Conservation (phyloP, 2,797 vertebrate species). For the Darevskia mixta region DNA sequence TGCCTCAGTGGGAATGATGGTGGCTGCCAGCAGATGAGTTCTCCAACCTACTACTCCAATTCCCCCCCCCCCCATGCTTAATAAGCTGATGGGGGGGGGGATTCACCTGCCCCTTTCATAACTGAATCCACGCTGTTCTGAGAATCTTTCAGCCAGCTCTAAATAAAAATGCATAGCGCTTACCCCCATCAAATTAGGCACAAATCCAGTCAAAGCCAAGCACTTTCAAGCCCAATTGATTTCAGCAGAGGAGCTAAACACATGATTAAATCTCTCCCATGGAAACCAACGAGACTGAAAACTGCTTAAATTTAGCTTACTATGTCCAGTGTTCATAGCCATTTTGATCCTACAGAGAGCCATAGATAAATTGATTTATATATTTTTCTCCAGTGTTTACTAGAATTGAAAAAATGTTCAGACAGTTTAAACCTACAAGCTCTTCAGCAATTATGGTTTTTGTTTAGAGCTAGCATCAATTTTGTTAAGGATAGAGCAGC, state of each 20-base stretch:
- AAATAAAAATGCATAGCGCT: background rate
- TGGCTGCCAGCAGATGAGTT: background rate
- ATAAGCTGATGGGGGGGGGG: too few relatives aligned
- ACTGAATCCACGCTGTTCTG: background rate
- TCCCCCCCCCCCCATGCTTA: too few relatives aligned
- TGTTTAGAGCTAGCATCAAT: background rate
- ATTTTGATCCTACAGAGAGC: background rate
- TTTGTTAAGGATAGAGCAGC: background rate
- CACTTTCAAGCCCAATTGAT: background rate
- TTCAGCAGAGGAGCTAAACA: background rate
- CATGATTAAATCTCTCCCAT: too few relatives aligned
- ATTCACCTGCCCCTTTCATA: too few relatives aligned
- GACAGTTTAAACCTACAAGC: background rate
- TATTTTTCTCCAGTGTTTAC: background rate
- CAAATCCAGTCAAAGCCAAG: slow-evolving; percentile 1
- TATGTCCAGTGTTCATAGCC: background rate
- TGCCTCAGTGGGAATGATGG: background rate
- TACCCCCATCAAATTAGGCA: background rate
- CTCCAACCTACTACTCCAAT: too few relatives aligned
- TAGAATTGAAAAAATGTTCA: background rate
- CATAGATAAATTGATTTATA: background rate
- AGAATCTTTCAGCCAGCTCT: background rate
- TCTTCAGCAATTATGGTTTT: background rate
- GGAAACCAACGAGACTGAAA: background rate
- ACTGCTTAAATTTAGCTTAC: background rate